Percentiles rank a stretch among this genome's conserved stretches.
phyloP scores from a whole-genome alignment of 1,140 invertebrate genomes.

The Trichogramma pretiosum region DNA sequence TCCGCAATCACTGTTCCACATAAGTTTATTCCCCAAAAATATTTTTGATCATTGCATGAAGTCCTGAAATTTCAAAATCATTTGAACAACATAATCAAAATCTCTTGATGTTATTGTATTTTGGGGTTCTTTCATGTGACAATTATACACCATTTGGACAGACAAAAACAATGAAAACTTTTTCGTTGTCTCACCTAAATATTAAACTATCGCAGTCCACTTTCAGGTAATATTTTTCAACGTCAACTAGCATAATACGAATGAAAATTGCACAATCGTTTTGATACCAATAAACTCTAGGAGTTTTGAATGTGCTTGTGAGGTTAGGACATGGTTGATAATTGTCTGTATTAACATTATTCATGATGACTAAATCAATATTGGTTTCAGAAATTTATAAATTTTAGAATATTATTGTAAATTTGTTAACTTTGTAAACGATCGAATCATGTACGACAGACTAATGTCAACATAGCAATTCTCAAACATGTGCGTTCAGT shows the following conservation, averaged over 20 bases:
- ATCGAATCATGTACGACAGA: no score
- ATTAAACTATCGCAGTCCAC: constrained; percentile 26
- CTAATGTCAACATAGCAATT: no score
- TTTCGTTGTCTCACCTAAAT: constrained; percentile 31
- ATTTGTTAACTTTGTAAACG: no score
- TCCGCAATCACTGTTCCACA: constrained; percentile 36
- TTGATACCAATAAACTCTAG: constrained; percentile 37
- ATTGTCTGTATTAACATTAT: no score
- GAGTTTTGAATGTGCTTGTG: constrained; percentile 18
- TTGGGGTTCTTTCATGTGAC: constrained; percentile 4
- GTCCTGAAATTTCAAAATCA: constrained; percentile 28
- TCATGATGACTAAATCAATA: no score
- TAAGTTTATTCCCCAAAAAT: constrained; percentile 30
- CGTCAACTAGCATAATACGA: constrained; percentile 31
- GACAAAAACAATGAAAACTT: constrained; percentile 2
- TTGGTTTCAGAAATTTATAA: no score
- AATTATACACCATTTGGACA: neutral
- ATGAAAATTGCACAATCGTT: constrained; percentile 29
- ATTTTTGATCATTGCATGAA: constrained; percentile 23
- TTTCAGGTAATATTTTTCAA: constrained; percentile 31
- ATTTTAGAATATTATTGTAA: no score
- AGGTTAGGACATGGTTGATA: constrained; percentile 26
- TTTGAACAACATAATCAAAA: neutral
- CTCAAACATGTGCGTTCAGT: no score
- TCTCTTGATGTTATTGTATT: neutral